Base-by-base conservation (phyloP, 2,797 vertebrate species). In the Menidia menidia region DNA sequence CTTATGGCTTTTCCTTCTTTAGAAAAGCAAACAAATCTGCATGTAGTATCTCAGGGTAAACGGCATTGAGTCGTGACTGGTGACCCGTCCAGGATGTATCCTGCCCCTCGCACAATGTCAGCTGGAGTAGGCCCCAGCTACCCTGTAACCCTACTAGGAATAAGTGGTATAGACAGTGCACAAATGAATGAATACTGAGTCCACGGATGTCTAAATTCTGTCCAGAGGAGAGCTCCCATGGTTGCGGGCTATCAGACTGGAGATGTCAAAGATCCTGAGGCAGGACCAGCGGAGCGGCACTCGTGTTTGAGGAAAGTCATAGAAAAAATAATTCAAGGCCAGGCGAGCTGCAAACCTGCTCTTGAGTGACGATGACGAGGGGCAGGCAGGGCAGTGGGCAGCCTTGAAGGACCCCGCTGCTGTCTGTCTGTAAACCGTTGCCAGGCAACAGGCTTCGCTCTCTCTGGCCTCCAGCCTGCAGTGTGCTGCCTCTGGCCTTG, bases 381-480 rank as follows among this genome's bases (percentile, higher is more conserved):
- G 80, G 78, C 80, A 77, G 55, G 78, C 80, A 64, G 75, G 83
- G 79, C 85, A 64, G 78, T 87, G 80, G 88, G 83, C 83, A 90
- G 84, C 64, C 76, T 77, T 64, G 73, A 84, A 88, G 87, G 89
- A 90, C 86, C 87, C 83, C 31, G 50, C 74, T 73, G 71, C 82
- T 61, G 75, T 70, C 79, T 67, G 79, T 90, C 90, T 74, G 79
- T 87, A 87, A 90, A 91, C 84, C 57, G 94, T 95, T 94, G 93
- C 94, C 85, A 90, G 84, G 94, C 92, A 95, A 95, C 94, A 93
- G 77, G 42, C 82, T 87, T 87, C 75, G 52, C 84, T 90, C 88
- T 90, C 58, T 19, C 88, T 89, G 91, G 91, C 88, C 92, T 88
- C 78, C 88, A 89, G 91, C 87, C 86, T 92, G 90, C 79, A 86